Percentiles rank a stretch among this genome's conserved stretches.
These are phyloP conservation scores for Pseudochaenichthys georgianus DNA, from an alignment of 2,797 vertebrate genomes.

Conservation along the genomic window DNA sequence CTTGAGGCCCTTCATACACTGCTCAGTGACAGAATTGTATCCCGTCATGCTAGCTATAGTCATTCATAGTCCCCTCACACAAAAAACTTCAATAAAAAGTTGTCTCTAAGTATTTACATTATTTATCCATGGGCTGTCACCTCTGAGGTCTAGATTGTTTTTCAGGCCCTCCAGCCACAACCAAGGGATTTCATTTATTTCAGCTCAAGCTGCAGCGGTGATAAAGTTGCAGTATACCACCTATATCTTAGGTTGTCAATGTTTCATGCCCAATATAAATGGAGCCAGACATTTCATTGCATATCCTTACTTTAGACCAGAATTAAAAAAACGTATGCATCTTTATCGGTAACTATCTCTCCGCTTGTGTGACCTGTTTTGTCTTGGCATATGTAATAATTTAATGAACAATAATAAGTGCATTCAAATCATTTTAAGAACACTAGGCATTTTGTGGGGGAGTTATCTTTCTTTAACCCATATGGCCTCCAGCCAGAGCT, in stretches of 20 bases:
- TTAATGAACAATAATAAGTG: too few species aligned
- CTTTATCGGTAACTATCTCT: background rate
- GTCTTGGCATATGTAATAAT: background rate
- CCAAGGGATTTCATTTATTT: slow-evolving; percentile 77
- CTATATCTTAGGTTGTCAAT: slow-evolving; percentile 75
- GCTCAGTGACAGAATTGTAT: slow-evolving; percentile 59
- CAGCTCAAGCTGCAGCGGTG: slow-evolving; percentile 66
- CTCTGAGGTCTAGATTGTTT: slow-evolving; percentile 82
- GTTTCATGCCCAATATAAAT: slow-evolving; percentile 70
- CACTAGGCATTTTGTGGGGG: too few species aligned
- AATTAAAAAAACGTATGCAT: background rate
- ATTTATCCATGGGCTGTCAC: slow-evolving; percentile 83
- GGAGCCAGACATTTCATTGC: slow-evolving; percentile 42
- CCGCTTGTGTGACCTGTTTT: background rate
- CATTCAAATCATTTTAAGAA: too few species aligned
- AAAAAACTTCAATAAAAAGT: slow-evolving; percentile 79
- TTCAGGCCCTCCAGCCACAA: slow-evolving; percentile 70
- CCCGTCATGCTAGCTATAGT: slow-evolving; percentile 47
- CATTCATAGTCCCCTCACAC: slow-evolving; percentile 69
- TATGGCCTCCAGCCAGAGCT: slow-evolving; percentile 11
- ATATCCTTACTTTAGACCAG: slow-evolving; percentile 38
- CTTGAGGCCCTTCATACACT: slow-evolving; percentile 49
- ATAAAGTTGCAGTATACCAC: slow-evolving; percentile 67
- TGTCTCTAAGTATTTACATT: slow-evolving; percentile 82
- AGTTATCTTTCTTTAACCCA: background rate